Evolutionary conservation across 2,113 vertebrate genomes (phyloP).

Genomic region (Hyperoodon ampullatus): DNA sequence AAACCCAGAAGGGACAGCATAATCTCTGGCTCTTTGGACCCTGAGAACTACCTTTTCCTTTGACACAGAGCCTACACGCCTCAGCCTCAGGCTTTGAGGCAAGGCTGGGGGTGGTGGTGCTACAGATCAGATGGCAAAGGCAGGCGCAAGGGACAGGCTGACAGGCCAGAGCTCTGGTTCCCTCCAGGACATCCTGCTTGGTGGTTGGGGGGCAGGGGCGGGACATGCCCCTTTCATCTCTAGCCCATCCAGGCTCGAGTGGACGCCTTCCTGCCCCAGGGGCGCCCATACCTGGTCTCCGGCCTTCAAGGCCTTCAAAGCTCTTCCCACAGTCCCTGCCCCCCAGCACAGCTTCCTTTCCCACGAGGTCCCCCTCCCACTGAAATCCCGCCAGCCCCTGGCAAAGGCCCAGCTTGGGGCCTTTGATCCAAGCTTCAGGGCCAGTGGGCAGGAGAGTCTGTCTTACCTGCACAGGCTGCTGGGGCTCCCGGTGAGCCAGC

Average conservation of each 20-base stretch:
- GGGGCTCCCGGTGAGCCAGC: neutral
- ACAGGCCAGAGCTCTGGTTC: constrained; percentile 61
- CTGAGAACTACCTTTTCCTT: neutral
- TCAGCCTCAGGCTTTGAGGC: constrained; percentile 8
- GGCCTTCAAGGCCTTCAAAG: constrained; percentile 76
- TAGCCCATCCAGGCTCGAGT: constrained; percentile 74
- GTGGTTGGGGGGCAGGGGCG: neutral
- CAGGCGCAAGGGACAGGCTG: constrained; percentile 30
- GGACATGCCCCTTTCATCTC: constrained; percentile 77
- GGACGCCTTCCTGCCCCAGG: constrained; percentile 82
- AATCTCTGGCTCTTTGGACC: neutral
- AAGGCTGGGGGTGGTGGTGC: neutral
- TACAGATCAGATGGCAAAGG: constrained; percentile 55
- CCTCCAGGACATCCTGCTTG: constrained; percentile 81
- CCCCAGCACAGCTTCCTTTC: constrained; percentile 75
- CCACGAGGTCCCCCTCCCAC: constrained; percentile 71
- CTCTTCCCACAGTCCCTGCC: constrained; percentile 56
- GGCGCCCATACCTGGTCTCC: constrained; percentile 79
- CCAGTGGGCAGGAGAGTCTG: neutral
- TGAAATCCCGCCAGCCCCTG: constrained; percentile 58
- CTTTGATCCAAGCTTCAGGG: constrained; percentile 74
- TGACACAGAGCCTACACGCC: neutral
- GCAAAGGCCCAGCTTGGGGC: constrained; percentile 68
- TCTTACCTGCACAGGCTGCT: constrained; percentile 69
- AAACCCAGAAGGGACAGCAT: neutral